Evolutionary conservation across 2,888 invertebrate genomes (phyloP), one percentile per base, ranked within the genome.

Genomic region (Boloria selene): DNA sequence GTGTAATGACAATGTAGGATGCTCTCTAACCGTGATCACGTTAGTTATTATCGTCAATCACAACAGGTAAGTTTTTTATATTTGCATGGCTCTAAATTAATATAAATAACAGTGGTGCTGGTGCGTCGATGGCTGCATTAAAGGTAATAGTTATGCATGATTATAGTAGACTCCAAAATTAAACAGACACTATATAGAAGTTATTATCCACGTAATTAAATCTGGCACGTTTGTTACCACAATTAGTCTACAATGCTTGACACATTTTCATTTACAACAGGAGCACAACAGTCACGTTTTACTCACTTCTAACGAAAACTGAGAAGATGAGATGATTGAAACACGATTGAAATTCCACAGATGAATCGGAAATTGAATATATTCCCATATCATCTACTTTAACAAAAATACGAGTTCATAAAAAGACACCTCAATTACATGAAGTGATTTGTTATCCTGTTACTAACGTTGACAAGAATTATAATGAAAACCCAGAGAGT

Each of bases 311-410:
- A 89, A 90, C 82, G 77, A 75, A 71, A 69, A 56, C 10, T 66
- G 75, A 75, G 78, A 75, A 77, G 74, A 78, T 72, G 70, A 76
- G 73, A 74, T 72, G 77, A 82, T 77, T 84, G 82, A 87, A 79
- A 72, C 72, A 71, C 62, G 76, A 80, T 85, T 89, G 80, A 84
- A 82, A 83, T 88, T 94, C 92, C 94, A 90, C 95, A 96, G 96
- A 96, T 93, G 94, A 95, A 81, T 91, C 95, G 78, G 95, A 95
- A 90, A 95, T 96, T 83, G 96, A 96, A 92, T 96, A 96, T 86
- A 95, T 96, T 86, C 96, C 96, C 80, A 95, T 96, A 79, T 95
- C 96, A 72, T 95, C 96, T 58, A 96, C 96, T 73, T 89, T 96
- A 80, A 96, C 96, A 75, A 95, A 96, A 92, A 96, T 96, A 81